These are phyloP conservation scores for Hypselothyrea guttata DNA, from an alignment of 2,888 invertebrate genomes.

Conservation along the genomic window DNA sequence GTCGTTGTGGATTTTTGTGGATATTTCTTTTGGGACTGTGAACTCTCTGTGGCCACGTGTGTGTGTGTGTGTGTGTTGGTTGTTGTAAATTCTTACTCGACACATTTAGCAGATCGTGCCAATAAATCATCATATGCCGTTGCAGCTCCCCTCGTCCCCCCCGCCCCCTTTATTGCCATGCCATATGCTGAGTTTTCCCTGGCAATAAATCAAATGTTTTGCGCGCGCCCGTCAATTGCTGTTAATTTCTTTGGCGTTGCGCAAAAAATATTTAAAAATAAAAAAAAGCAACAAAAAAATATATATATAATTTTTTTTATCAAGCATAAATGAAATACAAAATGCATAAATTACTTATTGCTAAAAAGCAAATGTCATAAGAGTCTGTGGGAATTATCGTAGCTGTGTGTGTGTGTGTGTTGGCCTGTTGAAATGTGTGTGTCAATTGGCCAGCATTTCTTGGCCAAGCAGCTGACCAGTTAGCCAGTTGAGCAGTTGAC, in stretches of 20 bases:
- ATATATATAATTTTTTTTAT: slow-evolving; percentile 18
- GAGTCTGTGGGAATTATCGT: slow-evolving; percentile 47
- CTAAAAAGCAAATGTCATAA: slow-evolving; percentile 76
- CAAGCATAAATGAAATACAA: slow-evolving; percentile 33
- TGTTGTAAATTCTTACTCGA: slow-evolving; percentile 42
- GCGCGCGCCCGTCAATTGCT: slow-evolving; percentile 57
- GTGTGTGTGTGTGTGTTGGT: slow-evolving; percentile 7
- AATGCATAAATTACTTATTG: slow-evolving; percentile 73
- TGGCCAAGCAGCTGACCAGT: slow-evolving; percentile 15
- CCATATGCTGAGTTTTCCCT: slow-evolving; percentile 8
- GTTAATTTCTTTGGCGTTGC: slow-evolving; percentile 61
- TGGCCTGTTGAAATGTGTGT: slow-evolving; percentile 62
- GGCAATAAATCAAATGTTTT: slow-evolving; percentile 59
- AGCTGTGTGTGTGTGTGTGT: slow-evolving; percentile 14
- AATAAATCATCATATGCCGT: slow-evolving; percentile 52
- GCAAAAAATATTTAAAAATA: slow-evolving; percentile 27
- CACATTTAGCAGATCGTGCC: slow-evolving; percentile 57
- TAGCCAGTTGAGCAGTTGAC: slow-evolving; percentile 19
- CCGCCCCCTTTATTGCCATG: slow-evolving; percentile 13
- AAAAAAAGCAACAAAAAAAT: slow-evolving; percentile 25
- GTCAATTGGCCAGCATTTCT: slow-evolving; percentile 50
- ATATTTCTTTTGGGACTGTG: slow-evolving; percentile 5
- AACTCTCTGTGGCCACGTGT: slow-evolving; percentile 23
- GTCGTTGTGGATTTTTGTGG: too few species aligned
- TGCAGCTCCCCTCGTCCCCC: slow-evolving; percentile 9